Percentiles rank a stretch among this genome's conserved stretches.
phyloP scores from a whole-genome alignment of 2,797 vertebrate genomes.

The Schizopygopsis pylzovi region DNA sequence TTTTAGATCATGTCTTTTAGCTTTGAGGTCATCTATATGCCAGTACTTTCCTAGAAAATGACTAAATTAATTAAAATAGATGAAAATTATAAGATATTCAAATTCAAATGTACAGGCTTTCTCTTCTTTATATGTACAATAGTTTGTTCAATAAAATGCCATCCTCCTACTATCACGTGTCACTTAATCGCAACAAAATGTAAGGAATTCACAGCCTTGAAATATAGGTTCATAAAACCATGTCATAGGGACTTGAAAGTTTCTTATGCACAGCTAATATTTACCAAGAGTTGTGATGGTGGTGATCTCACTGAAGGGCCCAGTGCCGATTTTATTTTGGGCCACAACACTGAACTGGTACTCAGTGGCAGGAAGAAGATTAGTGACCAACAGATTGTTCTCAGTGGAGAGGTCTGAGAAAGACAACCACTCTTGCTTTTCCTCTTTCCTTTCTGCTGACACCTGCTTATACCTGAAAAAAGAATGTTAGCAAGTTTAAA shows the following conservation, averaged over 20 bases:
- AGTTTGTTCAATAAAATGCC: neutral
- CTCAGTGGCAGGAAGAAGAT: conserved; percentile 79
- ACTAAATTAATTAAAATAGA: neutral
- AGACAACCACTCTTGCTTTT: conserved; percentile 86
- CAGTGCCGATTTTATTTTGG: conserved; percentile 90
- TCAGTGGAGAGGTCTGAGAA: conserved; percentile 78
- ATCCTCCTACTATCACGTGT: neutral
- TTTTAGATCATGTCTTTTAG: neutral
- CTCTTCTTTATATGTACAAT: neutral
- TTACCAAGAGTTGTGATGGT: conserved; percentile 78
- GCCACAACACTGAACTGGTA: conserved; percentile 95
- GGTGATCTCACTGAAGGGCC: conserved; percentile 91
- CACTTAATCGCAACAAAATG: neutral
- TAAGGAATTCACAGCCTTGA: neutral
- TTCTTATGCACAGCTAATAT: conserved; percentile 49
- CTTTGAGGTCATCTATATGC: neutral
- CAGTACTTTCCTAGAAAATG: neutral
- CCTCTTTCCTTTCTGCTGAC: conserved; percentile 65
- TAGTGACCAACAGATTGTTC: conserved; percentile 79
- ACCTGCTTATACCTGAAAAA: conserved; percentile 83
- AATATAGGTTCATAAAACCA: neutral
- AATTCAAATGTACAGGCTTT: neutral
- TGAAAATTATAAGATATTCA: neutral
- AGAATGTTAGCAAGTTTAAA: neutral
- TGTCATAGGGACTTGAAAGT: neutral